phyloP scores from a whole-genome alignment of 30 jellyfish, hydroid and myxozoan genomes.

The Clytia hemisphaerica region DNA sequence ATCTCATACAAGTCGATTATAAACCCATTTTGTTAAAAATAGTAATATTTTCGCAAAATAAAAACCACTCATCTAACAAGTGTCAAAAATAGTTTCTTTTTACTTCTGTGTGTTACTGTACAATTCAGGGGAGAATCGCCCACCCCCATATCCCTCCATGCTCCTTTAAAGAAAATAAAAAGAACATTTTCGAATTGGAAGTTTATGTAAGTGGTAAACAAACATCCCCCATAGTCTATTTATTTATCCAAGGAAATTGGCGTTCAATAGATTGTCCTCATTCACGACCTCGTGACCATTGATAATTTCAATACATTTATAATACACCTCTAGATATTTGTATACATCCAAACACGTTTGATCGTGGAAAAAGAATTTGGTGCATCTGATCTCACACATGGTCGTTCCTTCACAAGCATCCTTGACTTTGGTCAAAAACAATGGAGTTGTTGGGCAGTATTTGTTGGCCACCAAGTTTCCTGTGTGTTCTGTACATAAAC shows the following conservation, averaged over 20 bases:
- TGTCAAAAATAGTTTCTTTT: too few species aligned
- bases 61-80: too few species aligned
- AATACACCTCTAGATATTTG: slow-evolving; percentile 94
- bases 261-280: slow-evolving; percentile 95
- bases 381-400: slow-evolving; percentile 98
- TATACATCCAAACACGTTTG: slow-evolving; percentile 95
- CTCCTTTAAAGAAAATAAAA: too few species aligned
- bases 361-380: slow-evolving; percentile 98
- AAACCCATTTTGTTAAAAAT: too few species aligned
- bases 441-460: slow-evolving; percentile 97
- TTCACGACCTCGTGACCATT: slow-evolving; percentile 99
- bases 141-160: too few species aligned
- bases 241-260: slow-evolving; percentile 92
- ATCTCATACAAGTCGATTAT: too few species aligned
- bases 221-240: too few species aligned
- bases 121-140: too few species aligned
- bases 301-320: slow-evolving; percentile 97
- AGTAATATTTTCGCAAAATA: too few species aligned
- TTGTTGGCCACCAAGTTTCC: slow-evolving; percentile 80
- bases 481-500: slow-evolving; percentile 98
- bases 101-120: too few species aligned
- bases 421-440: slow-evolving; percentile 90
- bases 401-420: slow-evolving; percentile 99
- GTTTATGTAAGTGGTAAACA: too few species aligned
- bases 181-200: too few species aligned